A percentile compares a stretch with the other conserved stretches of the same genome.
phyloP scores from a whole-genome alignment of 2,113 vertebrate genomes.

The Gymnorhina tibicen region DNA sequence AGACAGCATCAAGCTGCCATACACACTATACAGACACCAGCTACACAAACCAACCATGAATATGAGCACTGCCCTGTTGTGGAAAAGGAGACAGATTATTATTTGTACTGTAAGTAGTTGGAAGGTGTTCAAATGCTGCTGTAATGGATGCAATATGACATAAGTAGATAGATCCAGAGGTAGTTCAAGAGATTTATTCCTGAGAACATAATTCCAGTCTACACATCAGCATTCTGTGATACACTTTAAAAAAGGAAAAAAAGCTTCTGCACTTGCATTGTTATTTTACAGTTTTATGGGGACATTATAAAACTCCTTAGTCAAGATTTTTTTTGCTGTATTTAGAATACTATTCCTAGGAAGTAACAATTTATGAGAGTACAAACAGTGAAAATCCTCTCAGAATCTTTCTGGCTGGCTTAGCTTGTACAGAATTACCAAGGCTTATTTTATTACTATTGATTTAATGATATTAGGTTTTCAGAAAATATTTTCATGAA shows the following conservation, averaged over 20 bases:
- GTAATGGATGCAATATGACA: background rate
- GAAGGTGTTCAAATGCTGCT: constrained; percentile 5
- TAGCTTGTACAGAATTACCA: background rate
- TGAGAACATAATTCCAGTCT: background rate
- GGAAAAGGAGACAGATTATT: background rate
- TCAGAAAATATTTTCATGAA: background rate
- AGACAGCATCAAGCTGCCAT: background rate
- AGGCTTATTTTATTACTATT: background rate
- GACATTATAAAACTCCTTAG: background rate
- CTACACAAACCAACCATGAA: background rate
- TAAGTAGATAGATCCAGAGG: background rate
- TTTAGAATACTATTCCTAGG: background rate
- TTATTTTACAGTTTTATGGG: background rate
- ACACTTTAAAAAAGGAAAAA: background rate
- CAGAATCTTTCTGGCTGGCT: background rate
- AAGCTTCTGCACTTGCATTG: background rate
- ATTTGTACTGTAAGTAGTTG: background rate
- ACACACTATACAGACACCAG: background rate
- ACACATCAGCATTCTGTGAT: background rate
- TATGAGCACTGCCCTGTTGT: background rate
- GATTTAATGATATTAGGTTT: background rate
- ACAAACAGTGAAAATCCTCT: constrained; percentile 4
- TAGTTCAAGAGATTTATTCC: background rate
- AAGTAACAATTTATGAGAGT: background rate
- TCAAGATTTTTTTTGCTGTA: background rate